These are phyloP conservation scores for Poeciliopsis presidionis DNA, from an alignment of 2,797 vertebrate genomes.

Conservation along the genomic window DNA sequence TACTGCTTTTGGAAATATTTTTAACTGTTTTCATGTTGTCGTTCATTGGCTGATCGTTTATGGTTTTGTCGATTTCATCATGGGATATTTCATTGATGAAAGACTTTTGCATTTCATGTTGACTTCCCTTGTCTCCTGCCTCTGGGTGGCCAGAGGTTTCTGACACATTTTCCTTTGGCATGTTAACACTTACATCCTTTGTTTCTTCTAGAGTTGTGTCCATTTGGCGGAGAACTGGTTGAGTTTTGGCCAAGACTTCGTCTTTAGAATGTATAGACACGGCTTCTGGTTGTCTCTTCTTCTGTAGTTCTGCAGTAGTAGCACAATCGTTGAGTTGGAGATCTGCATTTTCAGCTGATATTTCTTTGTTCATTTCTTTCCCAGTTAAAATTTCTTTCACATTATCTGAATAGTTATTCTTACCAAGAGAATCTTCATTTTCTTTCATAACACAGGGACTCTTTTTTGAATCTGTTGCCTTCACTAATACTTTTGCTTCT, in stretches of 20 bases:
- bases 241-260: constrained; percentile 58
- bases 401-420: constrained; percentile 25
- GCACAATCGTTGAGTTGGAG: constrained; percentile 21
- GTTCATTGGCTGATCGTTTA: constrained; percentile 26
- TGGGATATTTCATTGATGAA: constrained; percentile 9
- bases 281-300: constrained; percentile 41
- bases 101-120: constrained; percentile 15
- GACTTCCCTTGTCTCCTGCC: constrained; percentile 37
- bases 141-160: not conserved
- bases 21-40: constrained; percentile 19
- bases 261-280: constrained; percentile 57
- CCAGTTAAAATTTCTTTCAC: constrained; percentile 24
- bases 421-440: constrained; percentile 27
- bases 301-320: constrained; percentile 27
- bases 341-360: constrained; percentile 21
- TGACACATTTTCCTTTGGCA: constrained; percentile 18
- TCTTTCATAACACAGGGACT: constrained; percentile 13
- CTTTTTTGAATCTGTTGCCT: constrained; percentile 17
- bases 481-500: constrained; percentile 25
- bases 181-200: constrained; percentile 37
- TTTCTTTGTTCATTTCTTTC: constrained; percentile 28
- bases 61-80: constrained; percentile 12
- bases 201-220: constrained; percentile 34
- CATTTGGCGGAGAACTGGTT: constrained; percentile 49
- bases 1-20: constrained; percentile 28